Base-by-base conservation (phyloP, 1,140 invertebrate genomes). In the Varroa destructor region DNA sequence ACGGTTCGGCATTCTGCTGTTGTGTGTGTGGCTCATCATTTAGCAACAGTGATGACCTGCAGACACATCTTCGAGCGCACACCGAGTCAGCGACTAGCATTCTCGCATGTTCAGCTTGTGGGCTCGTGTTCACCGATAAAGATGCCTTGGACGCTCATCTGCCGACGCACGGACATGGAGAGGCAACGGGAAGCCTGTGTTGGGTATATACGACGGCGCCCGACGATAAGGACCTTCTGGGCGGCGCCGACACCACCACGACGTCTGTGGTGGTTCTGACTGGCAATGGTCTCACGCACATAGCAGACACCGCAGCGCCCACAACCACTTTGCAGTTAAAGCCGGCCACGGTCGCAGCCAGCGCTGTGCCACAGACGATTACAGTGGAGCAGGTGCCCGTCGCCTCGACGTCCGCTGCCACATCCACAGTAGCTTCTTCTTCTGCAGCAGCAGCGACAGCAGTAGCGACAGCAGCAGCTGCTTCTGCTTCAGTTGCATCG, bases 41-140 rank as follows among this genome's bases (percentile, higher is more conserved):
- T 83, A 94, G 90, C 77, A 93, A 97, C 82, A 93, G 91, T 75
- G 95, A 92, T 61, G 97, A 97, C 81, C 84, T 97, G 71, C 96
- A 97, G 81, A 97, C 93, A n/a, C 94, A 97, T 81, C 91, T 91
- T 86, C 84, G 93, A 73, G 96, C 97, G 79, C 75, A 75, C 70
- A 56, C 71, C 40, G 70, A 67, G 36, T 67, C 61, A 12, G 61
- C 61, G 12, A 67, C 61, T 12, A 67, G 61, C 37, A 67, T 67
- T 67, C 37, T 67, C 40, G 61, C 61, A 14, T 67, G 61, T 8
- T 67, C 61, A 2, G 61, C 61, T 67, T 67, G 61, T 37, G 61
- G 61, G 14, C 36, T 67, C 40, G 61, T 67, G 46, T 67, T 67
- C 61, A 67, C 61, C 61, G 61, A 67, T 37, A 67, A 40, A 40